Evolutionary conservation across 2,113 vertebrate genomes (phyloP), one percentile per base, ranked within the genome.

Genomic region (Eulemur macaco): DNA sequence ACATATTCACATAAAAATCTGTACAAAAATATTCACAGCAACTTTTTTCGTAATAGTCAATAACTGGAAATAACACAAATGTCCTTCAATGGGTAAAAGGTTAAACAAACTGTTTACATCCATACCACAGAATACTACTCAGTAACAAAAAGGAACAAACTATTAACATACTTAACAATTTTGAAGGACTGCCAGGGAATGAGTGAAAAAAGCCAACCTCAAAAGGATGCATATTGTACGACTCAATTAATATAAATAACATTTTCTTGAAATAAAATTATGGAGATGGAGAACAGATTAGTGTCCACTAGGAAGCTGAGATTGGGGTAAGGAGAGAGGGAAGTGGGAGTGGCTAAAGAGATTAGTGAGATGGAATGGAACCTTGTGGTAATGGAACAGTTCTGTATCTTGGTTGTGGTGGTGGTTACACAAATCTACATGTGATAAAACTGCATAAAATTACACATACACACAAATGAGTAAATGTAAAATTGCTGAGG

Each of bases 251-350:
- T 78, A 37, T 52, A 89, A 89, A 37, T 52, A 89, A 93, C 71
- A 85, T 85, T 96, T 93, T 89, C 52, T 93, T 45, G 54, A 91
- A 95, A 54, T 86, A 95, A 91, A 71, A 80, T 52, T 80, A 78
- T 86, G 45, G 73, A 71, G 73, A 86, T 86, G 42, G 42, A 86
- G 82, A 86, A 91, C 15, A 91, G 81, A 83, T 78, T 60, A 91
- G 73, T 86, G 73, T 82, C 71, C 69, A 45, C 73, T 52, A 91
- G 82, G 54, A 89, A 91, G 54, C 23, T 80, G 73, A 91, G 74
- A 95, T 6, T 71, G 54, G 52, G 81, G 21, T 7, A 12, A 45
- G 63, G 42, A 69, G 21, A 52, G 63, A 95, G 63, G 73, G n/a
- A 71, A 95, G n/a, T 60, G n/a, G 52, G 42, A 80, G 81, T 80